Percentiles rank a stretch among this genome's conserved stretches.
These are phyloP conservation scores for Lycia hirtaria DNA, from an alignment of 2,888 invertebrate genomes.

Conservation along the genomic window DNA sequence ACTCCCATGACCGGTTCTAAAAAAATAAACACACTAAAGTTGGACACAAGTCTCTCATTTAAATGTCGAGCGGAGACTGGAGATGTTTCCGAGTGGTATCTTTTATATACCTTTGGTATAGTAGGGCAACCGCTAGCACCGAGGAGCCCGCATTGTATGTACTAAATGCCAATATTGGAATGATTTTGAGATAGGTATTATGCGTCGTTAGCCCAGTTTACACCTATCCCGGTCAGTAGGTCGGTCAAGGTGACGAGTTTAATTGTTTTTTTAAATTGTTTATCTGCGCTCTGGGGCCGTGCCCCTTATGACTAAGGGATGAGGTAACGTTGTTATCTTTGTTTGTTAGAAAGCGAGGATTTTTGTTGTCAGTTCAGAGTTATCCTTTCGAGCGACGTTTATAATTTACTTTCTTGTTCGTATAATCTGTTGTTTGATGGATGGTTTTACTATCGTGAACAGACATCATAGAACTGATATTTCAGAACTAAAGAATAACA, in stretches of 20 bases:
- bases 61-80: slow-evolving; percentile 71
- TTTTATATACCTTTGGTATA: slow-evolving; percentile 76
- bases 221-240: slow-evolving; percentile 72
- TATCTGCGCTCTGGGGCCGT: slow-evolving; percentile 46
- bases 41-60: slow-evolving; percentile 63
- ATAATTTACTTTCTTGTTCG: slow-evolving; percentile 21
- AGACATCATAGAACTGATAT: background rate
- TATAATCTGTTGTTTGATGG: slow-evolving; percentile 7
- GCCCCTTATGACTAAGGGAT: slow-evolving; percentile 43
- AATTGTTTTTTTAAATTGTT: slow-evolving; percentile 65
- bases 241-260: slow-evolving; percentile 75
- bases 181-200: slow-evolving; percentile 75
- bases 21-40: slow-evolving; percentile 66
- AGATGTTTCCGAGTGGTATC: slow-evolving; percentile 65
- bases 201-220: slow-evolving; percentile 78
- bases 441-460: slow-evolving; percentile 2
- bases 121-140: slow-evolving; percentile 82
- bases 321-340: slow-evolving; percentile 32
- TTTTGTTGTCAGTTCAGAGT: slow-evolving; percentile 23
- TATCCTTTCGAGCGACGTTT: slow-evolving; percentile 24
- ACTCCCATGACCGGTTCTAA: slow-evolving; percentile 74
- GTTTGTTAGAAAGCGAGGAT: slow-evolving; percentile 27
- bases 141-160: slow-evolving; percentile 63
- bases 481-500: background rate
- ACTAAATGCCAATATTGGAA: slow-evolving; percentile 49